Evolutionary conservation across 2,113 vertebrate species (phyloP), one percentile per base, ranked within the genome.

Genomic region (Gymnocephalus cernua): DNA sequence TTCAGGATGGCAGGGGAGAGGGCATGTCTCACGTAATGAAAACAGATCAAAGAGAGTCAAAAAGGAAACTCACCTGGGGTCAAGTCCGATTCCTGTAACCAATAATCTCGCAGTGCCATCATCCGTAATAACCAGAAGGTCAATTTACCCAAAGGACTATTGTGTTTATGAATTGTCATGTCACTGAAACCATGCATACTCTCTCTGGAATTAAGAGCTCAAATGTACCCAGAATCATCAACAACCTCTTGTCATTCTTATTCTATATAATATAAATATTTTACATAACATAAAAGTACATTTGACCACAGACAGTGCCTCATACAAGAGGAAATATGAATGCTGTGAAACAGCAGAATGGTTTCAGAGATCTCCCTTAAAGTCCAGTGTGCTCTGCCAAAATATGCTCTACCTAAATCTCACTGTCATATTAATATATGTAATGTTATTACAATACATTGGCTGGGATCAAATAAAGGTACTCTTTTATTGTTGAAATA

Each of bases 31-130:
- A 19, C 10, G 4, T 64, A 65, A 86, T 51, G 35, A 86, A 68
- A 73, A 69, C 6, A 6, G 19, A 85, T 83, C 71, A 88, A 87
- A 86, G 57, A 13, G 25, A 48, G 68, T 81, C 19, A 23, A 53
- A 66, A 48, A 11, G 38, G 12, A 72, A 53, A 51, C 59, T 74
- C 56, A 63, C 35, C 29, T 51, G 23, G 65, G 74, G 67, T 79
- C 59, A 72, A 64, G 66, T 25, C 75, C 15, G n/a, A 54, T 75
- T 64, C 5, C 80, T 77, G 23, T 16, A 7, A 65, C 15, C 35
- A 61, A 14, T 54, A 48, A 21, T 61, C 14, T 41, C 19, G 4
- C 6, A 32, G 41, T 73, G 62, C 82, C 4, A 79, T 76, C 56
- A 82, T 44, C 57, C 12, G 6, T 18, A 35, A 73, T 19, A 77